Conservation (phyloP, 2,888 invertebrate genomes). For the Timandra comae region DNA sequence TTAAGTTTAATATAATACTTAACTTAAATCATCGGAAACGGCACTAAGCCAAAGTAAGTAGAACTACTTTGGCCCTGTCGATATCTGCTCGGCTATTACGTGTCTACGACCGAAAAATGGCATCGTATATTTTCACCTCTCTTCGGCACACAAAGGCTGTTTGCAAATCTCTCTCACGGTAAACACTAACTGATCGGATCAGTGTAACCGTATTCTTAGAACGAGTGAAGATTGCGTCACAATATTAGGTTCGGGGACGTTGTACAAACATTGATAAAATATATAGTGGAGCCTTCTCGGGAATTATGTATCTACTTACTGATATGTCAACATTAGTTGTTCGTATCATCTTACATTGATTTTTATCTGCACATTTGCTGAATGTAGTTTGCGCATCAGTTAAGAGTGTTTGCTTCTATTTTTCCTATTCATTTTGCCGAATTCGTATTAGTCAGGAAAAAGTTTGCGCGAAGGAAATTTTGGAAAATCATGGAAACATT, state of each 20-base stretch:
- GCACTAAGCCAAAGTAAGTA: constrained; percentile 8
- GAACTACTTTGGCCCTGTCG: constrained; percentile 18
- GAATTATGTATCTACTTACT: no score
- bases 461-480: no score
- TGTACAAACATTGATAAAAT: constrained; percentile 8
- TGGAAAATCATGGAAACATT: no score
- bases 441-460: no score
- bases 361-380: no score
- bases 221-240: constrained; percentile 15
- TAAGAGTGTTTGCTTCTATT: no score
- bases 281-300: no score
- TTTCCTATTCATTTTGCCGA: no score
- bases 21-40: constrained; percentile 3
- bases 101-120: constrained; percentile 31
- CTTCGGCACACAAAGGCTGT: constrained; percentile 42
- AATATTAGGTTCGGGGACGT: constrained; percentile 11
- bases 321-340: no score
- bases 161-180: constrained; percentile 50
- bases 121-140: constrained; percentile 32
- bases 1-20: no score
- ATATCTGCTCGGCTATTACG: constrained; percentile 23
- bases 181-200: constrained; percentile 52
- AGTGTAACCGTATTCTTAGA: constrained; percentile 31
- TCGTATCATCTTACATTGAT: no score
- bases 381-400: no score